Conservation (phyloP, 2,113 vertebrate species). For the Centrocercus urophasianus region DNA sequence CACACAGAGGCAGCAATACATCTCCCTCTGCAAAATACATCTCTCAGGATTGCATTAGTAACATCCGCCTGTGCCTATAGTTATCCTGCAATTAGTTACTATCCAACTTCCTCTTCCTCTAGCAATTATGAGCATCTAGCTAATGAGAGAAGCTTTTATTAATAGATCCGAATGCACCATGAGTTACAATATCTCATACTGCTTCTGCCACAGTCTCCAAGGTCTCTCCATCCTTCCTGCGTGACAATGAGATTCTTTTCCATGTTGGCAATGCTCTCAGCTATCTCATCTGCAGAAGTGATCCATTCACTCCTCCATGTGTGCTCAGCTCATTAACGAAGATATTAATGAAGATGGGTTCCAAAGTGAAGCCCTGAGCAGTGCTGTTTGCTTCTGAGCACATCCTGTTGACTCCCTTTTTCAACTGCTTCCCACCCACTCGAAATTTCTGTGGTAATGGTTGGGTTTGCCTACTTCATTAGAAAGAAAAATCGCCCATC, state of each 20-base stretch:
- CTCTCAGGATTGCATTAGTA: neutral
- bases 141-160: neutral
- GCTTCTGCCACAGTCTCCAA: neutral
- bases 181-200: neutral
- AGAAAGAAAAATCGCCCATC: neutral
- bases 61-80: neutral
- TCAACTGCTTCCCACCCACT: neutral
- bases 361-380: neutral
- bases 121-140: neutral
- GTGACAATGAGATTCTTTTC: neutral
- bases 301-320: neutral
- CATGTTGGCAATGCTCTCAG: neutral
- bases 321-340: neutral
- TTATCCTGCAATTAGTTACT: neutral
- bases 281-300: neutral
- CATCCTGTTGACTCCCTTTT: neutral
- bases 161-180: neutral
- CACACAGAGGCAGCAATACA: rapidly evolving
- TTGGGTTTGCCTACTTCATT: neutral
- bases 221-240: neutral
- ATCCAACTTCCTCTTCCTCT: slow-evolving; percentile 29
- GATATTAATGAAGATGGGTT: neutral
- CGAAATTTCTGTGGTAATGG: neutral
- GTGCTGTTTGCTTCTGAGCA: neutral
- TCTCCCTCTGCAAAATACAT: slow-evolving; percentile 27